Percentiles rank a stretch among this genome's conserved stretches.
Conservation (phyloP, 2,113 vertebrate species). For the Falcunculus frontatus region DNA sequence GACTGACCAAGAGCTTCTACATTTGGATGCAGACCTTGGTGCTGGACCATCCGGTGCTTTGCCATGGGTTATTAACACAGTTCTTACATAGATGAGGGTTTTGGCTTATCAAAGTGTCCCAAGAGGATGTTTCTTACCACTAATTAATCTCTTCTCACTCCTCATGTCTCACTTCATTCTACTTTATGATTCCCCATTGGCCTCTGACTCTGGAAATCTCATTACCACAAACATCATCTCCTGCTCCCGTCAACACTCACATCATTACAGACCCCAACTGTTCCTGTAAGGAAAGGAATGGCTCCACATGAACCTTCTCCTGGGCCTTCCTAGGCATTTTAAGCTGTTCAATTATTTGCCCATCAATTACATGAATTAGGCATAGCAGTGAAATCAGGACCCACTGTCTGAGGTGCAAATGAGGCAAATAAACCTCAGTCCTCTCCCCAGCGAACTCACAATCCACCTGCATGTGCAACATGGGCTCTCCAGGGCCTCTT, state of each 20-base stretch:
- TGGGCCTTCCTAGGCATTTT: constrained; percentile 9
- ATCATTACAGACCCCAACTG: constrained; percentile 1
- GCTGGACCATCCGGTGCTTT: background rate
- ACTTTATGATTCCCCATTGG: background rate
- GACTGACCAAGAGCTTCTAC: background rate
- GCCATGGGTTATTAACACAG: background rate
- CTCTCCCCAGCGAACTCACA: background rate
- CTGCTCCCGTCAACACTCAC: constrained; percentile 31
- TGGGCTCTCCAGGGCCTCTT: background rate
- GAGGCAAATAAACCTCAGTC: background rate
- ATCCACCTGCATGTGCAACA: background rate
- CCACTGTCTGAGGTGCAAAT: constrained; percentile 53
- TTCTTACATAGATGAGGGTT: background rate
- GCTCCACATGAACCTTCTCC: constrained; percentile 17
- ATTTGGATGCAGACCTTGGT: background rate
- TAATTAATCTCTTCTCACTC: constrained; percentile 41
- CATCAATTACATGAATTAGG: constrained; percentile 25
- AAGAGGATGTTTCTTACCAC: background rate
- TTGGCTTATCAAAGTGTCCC: background rate
- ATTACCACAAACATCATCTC: constrained; percentile 24
- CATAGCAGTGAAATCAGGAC: background rate
- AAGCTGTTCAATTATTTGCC: constrained; percentile 12
- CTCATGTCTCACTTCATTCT: background rate
- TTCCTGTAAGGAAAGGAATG: background rate
- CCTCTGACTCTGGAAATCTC: constrained; percentile 27